Percentiles rank a stretch among this genome's conserved stretches.
Conservation (phyloP, 2,888 invertebrate genomes). For the Caenorhabditis wallacei region DNA sequence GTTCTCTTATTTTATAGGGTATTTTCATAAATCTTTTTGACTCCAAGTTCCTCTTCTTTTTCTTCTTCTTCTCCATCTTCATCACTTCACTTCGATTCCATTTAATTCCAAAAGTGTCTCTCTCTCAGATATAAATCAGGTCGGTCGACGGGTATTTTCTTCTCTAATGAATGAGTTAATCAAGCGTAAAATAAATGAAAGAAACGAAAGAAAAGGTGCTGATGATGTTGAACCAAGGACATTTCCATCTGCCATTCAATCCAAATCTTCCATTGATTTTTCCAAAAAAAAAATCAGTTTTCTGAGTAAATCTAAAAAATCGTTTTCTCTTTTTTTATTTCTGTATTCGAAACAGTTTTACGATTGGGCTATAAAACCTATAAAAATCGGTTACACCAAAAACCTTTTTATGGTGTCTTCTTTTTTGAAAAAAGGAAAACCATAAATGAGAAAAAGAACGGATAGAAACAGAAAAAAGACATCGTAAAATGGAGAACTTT, state of each 20-base stretch:
- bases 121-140: conserved; percentile 57
- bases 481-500: conserved; percentile 14
- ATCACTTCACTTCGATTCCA: background rate
- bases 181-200: conserved; percentile 52
- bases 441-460: background rate
- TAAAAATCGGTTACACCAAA: background rate
- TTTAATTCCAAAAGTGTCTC: background rate
- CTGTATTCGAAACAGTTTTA: background rate
- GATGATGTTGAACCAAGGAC: conserved; percentile 39
- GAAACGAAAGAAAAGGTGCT: conserved; percentile 31
- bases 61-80: conserved; percentile 1
- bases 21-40: too few relatives aligned
- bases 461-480: background rate
- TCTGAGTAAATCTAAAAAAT: background rate
- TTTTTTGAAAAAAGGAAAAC: background rate
- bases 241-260: background rate
- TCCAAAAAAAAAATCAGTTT: background rate
- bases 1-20: too few relatives aligned
- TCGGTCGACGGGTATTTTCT: conserved; percentile 1
- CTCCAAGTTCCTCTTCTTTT: background rate
- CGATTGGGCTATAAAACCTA: background rate
- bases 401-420: conserved; percentile 5
- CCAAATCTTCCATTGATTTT: conserved; percentile 8
- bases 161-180: conserved; percentile 60
- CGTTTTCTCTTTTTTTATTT: background rate